Evolutionary conservation across 2,113 vertebrate genomes (phyloP).

Genomic region (Lamprologus ornatipinnis): DNA sequence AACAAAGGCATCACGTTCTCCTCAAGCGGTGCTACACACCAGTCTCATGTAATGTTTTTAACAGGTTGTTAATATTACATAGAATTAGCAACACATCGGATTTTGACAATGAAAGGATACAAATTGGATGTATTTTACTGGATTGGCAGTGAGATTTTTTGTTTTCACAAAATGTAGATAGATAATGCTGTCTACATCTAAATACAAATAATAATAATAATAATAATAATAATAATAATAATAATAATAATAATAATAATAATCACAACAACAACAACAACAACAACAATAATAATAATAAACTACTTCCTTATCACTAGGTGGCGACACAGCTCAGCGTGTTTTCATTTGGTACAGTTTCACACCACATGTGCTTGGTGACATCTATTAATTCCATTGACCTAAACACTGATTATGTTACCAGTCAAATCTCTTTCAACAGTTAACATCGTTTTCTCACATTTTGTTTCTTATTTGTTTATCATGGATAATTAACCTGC

Average conservation of each 20-base stretch:
- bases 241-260: no score
- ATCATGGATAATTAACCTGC: not conserved
- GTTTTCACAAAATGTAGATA: not conserved
- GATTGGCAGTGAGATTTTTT: not conserved
- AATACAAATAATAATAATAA: not conserved
- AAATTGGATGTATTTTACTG: not conserved
- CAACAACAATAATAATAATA: rapidly evolving
- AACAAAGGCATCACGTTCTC: not conserved
- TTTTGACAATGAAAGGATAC: not conserved
- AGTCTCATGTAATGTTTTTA: not conserved
- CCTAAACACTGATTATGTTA: not conserved
- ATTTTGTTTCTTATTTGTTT: not conserved
- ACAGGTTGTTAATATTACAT: not conserved
- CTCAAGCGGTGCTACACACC: not conserved
- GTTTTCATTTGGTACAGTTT: not conserved
- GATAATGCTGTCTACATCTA: not conserved
- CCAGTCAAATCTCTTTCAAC: not conserved
- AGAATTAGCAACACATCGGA: not conserved
- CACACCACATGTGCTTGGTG: not conserved
- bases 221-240: not conserved
- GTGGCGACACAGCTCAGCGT: not conserved
- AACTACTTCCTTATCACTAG: not conserved
- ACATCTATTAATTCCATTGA: not conserved
- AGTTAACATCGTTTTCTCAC: not conserved
- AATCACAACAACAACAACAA: not conserved